These are phyloP conservation scores for Cantharis rufa DNA, from an alignment of 2,888 invertebrate species.

Conservation along the genomic window DNA sequence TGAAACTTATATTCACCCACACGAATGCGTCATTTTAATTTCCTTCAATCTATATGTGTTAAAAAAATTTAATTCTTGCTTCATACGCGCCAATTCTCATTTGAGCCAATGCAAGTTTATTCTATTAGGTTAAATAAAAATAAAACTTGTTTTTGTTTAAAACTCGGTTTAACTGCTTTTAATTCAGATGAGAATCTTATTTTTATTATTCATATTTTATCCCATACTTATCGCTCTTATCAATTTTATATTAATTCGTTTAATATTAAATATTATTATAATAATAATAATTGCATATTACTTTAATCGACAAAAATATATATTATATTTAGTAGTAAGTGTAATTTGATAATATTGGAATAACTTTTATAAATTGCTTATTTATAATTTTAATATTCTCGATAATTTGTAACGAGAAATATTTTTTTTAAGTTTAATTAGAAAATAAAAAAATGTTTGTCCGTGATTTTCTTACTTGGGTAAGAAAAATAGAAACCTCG, in stretches of 20 bases:
- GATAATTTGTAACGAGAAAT: not conserved
- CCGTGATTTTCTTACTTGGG: not conserved
- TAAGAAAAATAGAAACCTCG: not conserved
- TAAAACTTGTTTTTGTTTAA: no score
- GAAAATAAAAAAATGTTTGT: not conserved
- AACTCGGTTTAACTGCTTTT: no score
- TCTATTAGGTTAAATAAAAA: no score
- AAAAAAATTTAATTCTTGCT: not conserved
- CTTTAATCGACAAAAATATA: not conserved
- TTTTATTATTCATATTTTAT: no score
- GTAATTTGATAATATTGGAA: not conserved
- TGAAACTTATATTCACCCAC: constrained; percentile 7
- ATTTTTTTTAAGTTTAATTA: not conserved
- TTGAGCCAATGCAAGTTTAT: not conserved
- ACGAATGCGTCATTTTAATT: not conserved
- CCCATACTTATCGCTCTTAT: no score
- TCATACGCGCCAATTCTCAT: not conserved
- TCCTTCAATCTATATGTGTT: not conserved
- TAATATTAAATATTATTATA: not conserved
- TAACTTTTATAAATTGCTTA: not conserved
- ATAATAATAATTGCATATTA: not conserved
- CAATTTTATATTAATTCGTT: not conserved
- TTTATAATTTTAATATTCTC: not conserved
- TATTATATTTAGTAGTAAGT: not conserved
- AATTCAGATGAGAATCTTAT: no score